Conservation (phyloP, 2,797 vertebrate species). For the Coluber constrictor region DNA sequence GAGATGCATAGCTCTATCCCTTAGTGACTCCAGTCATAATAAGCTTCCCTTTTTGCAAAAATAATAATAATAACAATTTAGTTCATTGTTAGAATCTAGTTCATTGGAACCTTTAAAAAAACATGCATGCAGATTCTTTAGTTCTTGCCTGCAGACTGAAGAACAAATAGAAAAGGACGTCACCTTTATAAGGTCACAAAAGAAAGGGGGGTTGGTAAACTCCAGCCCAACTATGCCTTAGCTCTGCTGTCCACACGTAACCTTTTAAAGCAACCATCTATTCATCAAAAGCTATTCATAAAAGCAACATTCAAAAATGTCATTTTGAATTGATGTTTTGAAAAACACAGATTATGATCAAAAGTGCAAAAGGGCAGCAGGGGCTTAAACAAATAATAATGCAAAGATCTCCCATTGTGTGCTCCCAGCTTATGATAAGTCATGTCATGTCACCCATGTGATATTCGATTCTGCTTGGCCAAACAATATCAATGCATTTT, state of each 20-base stretch:
- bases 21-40: not conserved
- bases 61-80: not conserved
- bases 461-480: constrained; percentile 23
- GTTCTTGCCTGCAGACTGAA: not conserved
- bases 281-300: constrained; percentile 33
- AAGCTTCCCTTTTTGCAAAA: not conserved
- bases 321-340: constrained; percentile 38
- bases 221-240: not conserved
- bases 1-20: not conserved
- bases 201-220: not conserved
- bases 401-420: constrained; percentile 25
- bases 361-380: constrained; percentile 36
- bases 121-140: not conserved
- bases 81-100: not conserved
- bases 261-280: constrained; percentile 35
- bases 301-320: constrained; percentile 16
- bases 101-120: not conserved
- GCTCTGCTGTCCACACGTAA: constrained; percentile 5
- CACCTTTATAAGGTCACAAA: not conserved
- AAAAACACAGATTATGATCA: constrained; percentile 38
- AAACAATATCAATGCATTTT: not conserved
- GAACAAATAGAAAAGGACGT: constrained; percentile 30
- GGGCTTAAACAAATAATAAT: constrained; percentile 28
- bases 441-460: constrained; percentile 23
- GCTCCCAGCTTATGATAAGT: not conserved